Percentiles rank a stretch among this genome's conserved stretches.
Evolutionary conservation across 2,113 vertebrate genomes (phyloP).

Genomic region (cattle (Bos taurus)): DNA sequence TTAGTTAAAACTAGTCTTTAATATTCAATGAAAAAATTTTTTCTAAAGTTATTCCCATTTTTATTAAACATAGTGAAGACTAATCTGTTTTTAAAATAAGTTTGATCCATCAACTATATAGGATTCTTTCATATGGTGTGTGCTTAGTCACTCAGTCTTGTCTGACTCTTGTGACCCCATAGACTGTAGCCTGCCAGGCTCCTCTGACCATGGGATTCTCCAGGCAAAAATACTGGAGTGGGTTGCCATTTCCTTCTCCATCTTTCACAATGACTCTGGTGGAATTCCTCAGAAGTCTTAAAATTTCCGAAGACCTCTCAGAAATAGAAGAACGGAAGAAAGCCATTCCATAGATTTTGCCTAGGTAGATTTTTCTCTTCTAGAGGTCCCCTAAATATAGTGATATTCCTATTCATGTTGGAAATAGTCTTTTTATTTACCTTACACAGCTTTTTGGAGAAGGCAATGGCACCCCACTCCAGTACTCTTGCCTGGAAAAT

Average conservation of each 20-base stretch:
- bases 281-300: neutral
- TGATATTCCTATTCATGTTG: neutral
- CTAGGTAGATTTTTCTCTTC: neutral
- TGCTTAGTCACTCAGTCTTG: neutral
- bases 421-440: neutral
- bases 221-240: neutral
- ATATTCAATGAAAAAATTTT: neutral
- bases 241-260: neutral
- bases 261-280: neutral
- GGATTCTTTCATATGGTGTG: neutral
- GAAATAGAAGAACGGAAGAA: neutral
- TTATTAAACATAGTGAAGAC: neutral
- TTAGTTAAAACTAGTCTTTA: neutral
- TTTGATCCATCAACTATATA: neutral
- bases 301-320: neutral
- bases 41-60: neutral
- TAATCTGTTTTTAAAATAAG: neutral
- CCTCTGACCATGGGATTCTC: neutral
- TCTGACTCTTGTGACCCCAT: neutral
- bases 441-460: neutral
- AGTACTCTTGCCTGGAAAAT: no score
- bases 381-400: neutral
- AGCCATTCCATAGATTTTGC: neutral
- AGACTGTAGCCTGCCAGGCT: neutral
- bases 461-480: no score